Percentiles rank a stretch among this genome's conserved stretches.
These are phyloP conservation scores for Eidolon helvum DNA, from an alignment of 2,113 vertebrate species.

Conservation along the genomic window DNA sequence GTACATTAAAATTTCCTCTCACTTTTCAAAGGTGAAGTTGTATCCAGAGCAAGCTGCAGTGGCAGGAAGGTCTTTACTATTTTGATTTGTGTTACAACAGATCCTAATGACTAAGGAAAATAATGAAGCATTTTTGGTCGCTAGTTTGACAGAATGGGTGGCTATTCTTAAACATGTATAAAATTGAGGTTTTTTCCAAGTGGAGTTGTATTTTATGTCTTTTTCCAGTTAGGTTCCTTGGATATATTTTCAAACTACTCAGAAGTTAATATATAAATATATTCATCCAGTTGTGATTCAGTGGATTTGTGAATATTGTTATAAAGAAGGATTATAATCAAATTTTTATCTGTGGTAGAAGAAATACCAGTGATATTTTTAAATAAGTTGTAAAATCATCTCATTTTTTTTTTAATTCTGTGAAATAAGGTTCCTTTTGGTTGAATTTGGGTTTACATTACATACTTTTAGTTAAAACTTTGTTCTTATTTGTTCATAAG, in stretches of 20 bases:
- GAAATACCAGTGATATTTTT: not conserved
- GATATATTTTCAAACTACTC: not conserved
- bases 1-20: not conserved
- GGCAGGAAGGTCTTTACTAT: not conserved
- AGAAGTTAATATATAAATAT: conserved; percentile 33
- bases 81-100: not conserved
- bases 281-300: not conserved
- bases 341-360: not conserved
- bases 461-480: not conserved
- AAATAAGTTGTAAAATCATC: not conserved
- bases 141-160: not conserved
- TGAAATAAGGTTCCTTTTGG: not conserved
- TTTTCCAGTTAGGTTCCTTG: not conserved
- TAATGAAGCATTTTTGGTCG: not conserved
- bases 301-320: not conserved
- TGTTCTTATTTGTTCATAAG: not conserved
- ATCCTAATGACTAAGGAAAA: not conserved
- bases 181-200: not conserved
- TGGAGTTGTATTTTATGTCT: not conserved
- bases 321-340: not conserved
- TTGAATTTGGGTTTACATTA: not conserved
- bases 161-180: not conserved
- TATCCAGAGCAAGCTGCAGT: not conserved
- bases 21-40: not conserved
- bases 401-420: not conserved